Evolutionary conservation across 2,888 invertebrate species (phyloP), one percentile per base, ranked within the genome.

Genomic region (Macrosoma leucophasiata): DNA sequence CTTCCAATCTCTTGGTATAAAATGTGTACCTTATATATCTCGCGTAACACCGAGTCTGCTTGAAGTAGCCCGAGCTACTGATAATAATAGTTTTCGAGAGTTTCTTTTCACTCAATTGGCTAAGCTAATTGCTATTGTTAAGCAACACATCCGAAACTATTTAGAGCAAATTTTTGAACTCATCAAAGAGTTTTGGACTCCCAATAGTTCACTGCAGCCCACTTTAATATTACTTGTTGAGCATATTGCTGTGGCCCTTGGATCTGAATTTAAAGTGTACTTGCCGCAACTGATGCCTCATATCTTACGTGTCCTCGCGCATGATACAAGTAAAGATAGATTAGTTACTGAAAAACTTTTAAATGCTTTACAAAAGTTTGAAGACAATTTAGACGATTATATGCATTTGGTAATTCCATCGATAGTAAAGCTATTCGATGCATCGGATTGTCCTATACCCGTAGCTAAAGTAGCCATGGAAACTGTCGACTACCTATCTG

Each of bases 91-190:
- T 61, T 92, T 96, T 55, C 88, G 94, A 35, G 97, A 98, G 73
- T 98, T 96, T 63, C 87, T 99, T 2, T 96, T 99, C 56, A 95
- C 96, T 54, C 97, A 98, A 63, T 79, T 99, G 38, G 97, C 96
- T 1, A 91, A 93, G 48, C 86, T 99, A 21, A 96, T 98, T 46
- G 92, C 93, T 18, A 96, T 98, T 48, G 98, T 99, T 0, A 97
- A 97, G 63, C 95, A 97, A 58, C 98, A 98, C 68, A 97, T 99
- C 45, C 90, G 97, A 20, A 96, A 96, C 64, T 98, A 98, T 70
- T 87, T 99, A 62, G 94, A 95, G 48, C 96, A 97, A 55, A 98
- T 99, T 55, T 97, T 98, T 59, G 89, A 89, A 43, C 85, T 99
- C 3, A 94, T 97, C 31, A 94, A 92, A 66, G 96, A 97, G 62